phyloP scores from a whole-genome alignment of 2,797 vertebrate species.

The Mormyrus proboscirostris region DNA sequence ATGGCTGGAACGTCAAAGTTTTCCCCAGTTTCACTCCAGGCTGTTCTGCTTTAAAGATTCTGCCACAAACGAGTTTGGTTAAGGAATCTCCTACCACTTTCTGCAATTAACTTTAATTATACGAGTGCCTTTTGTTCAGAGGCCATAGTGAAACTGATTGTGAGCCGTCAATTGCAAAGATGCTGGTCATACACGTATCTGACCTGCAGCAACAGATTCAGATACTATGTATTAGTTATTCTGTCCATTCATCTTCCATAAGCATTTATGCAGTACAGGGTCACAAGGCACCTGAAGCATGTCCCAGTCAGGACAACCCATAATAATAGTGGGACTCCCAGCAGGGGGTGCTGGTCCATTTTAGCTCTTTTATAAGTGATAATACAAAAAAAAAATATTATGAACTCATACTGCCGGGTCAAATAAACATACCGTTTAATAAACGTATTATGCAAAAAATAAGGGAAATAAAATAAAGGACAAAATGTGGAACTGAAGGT shows the following conservation, averaged over 20 bases:
- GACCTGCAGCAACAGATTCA: neutral
- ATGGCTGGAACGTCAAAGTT: neutral
- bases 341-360: neutral
- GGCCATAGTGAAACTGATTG: neutral
- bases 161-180: neutral
- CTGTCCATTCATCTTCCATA: neutral
- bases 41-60: neutral
- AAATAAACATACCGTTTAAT: neutral
- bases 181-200: neutral
- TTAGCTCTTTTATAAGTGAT: neutral
- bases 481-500: neutral
- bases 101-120: slow-evolving; percentile 1
- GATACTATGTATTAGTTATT: neutral
- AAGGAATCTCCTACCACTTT: neutral
- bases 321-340: neutral
- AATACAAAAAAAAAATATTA: neutral
- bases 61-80: neutral
- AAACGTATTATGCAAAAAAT: neutral
- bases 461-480: neutral
- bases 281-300: neutral
- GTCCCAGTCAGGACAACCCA: neutral
- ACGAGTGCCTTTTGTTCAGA: neutral
- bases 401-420: neutral
- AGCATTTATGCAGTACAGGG: neutral
- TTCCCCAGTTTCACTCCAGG: neutral